phyloP scores from a whole-genome alignment of 2,113 vertebrate genomes.

The Syngnathus typhle region DNA sequence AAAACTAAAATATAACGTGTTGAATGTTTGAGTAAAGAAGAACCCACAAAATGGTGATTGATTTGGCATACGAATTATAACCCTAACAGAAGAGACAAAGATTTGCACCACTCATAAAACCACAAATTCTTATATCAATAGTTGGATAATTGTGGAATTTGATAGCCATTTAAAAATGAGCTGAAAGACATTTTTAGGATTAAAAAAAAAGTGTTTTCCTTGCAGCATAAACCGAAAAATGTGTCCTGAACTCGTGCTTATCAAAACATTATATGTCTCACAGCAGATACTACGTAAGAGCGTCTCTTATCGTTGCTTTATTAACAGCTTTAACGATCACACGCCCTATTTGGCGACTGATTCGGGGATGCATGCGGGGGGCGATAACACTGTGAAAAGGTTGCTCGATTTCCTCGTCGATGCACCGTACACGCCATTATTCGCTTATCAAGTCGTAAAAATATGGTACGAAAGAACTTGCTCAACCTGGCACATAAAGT shows the following conservation, averaged over 20 bases:
- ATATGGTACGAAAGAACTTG: slow-evolving; percentile 25
- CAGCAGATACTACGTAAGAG: slow-evolving; percentile 31
- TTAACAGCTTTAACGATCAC: slow-evolving; percentile 47
- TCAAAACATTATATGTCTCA: slow-evolving; percentile 48
- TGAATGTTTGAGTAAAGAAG: neutral
- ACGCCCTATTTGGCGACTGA: slow-evolving; percentile 23
- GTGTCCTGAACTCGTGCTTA: slow-evolving; percentile 42
- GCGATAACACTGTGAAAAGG: slow-evolving; percentile 3
- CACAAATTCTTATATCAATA: neutral
- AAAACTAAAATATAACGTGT: neutral
- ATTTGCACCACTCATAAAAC: neutral
- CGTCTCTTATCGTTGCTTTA: slow-evolving; percentile 44
- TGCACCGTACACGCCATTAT: neutral
- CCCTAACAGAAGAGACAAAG: neutral
- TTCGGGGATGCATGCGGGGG: neutral
- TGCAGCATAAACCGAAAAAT: slow-evolving; percentile 37
- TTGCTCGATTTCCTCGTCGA: neutral
- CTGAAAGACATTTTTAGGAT: neutral
- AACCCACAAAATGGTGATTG: neutral
- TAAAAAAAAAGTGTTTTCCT: neutral
- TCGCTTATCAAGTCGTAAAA: slow-evolving; percentile 10
- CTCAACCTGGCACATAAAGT: slow-evolving; percentile 33
- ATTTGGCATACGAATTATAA: neutral
- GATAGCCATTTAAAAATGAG: slow-evolving; percentile 37
- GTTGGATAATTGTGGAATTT: slow-evolving; percentile 46